Percentiles rank a stretch among this genome's conserved stretches.
phyloP scores from a whole-genome alignment of 2,797 vertebrate genomes.

The Poeciliopsis presidionis region DNA sequence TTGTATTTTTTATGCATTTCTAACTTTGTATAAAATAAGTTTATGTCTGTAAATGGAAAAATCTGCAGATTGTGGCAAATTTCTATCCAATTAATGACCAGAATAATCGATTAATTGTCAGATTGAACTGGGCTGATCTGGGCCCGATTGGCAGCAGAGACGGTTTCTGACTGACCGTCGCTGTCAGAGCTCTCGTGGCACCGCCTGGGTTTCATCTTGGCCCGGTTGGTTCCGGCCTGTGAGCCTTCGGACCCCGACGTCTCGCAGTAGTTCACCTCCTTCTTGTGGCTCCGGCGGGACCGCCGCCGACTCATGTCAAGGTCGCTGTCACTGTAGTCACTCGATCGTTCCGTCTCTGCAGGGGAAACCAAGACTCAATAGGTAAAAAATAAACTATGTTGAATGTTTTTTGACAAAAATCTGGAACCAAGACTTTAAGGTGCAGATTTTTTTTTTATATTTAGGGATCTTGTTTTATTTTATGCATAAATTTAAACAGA shows the following conservation, averaged over 20 bases:
- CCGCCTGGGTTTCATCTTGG: conserved; percentile 83
- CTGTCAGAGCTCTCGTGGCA: conserved; percentile 88
- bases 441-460: background rate
- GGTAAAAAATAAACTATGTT: background rate
- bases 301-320: conserved; percentile 92
- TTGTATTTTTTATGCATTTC: too few relatives aligned
- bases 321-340: conserved; percentile 92
- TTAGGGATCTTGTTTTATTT: background rate
- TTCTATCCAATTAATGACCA: too few relatives aligned
- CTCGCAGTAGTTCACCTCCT: conserved; percentile 95
- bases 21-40: too few relatives aligned
- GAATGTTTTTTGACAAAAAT: background rate
- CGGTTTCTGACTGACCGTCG: conserved; percentile 81
- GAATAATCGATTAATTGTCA: too few relatives aligned
- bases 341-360: conserved; percentile 91
- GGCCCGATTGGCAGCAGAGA: too few relatives aligned
- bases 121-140: too few relatives aligned
- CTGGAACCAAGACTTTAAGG: background rate
- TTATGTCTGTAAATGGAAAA: too few relatives aligned
- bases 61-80: too few relatives aligned
- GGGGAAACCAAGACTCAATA: background rate
- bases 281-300: conserved; percentile 92
- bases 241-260: conserved; percentile 94
- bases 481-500: background rate
- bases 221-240: conserved; percentile 80